Percentiles rank a stretch among this genome's conserved stretches.
These are phyloP conservation scores for Agrotis clavis DNA, from an alignment of 2,888 invertebrate genomes.

Conservation along the genomic window DNA sequence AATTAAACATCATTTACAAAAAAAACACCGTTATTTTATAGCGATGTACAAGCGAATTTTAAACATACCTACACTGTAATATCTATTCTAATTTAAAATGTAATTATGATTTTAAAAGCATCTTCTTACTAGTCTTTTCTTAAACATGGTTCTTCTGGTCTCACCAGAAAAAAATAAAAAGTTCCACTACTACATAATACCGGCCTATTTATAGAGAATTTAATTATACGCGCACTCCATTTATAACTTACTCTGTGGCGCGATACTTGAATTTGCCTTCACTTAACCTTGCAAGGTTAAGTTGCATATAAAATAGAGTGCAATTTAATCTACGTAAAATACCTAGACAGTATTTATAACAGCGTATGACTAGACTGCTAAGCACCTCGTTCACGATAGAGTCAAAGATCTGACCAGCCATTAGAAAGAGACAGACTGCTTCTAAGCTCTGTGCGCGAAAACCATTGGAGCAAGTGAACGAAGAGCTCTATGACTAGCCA, in stretches of 20 bases:
- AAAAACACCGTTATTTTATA: conserved; percentile 58
- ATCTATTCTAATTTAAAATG: conserved; percentile 4
- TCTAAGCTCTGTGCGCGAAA: not conserved
- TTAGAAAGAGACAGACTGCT: not conserved
- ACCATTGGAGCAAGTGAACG: not conserved
- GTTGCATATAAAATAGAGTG: not conserved
- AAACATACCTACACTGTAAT: not conserved
- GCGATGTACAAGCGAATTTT: conserved; percentile 29
- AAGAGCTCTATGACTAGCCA: conserved; percentile 21
- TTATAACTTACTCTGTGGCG: conserved; percentile 5
- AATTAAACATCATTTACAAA: conserved; percentile 9
- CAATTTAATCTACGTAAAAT: conserved; percentile 1
- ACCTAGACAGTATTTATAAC: conserved; percentile 8
- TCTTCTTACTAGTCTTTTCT: not conserved
- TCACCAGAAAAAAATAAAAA: conserved; percentile 11
- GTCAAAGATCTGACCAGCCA: not conserved
- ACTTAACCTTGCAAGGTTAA: not conserved
- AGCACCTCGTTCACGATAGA: not conserved
- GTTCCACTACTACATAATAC: not conserved
- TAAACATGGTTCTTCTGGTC: conserved; percentile 1
- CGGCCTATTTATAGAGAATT: not conserved
- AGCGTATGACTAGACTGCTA: conserved; percentile 25
- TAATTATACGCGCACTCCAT: not conserved
- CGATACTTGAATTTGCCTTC: conserved; percentile 3
- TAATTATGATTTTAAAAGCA: not conserved